Evolutionary conservation across 2,797 vertebrate genomes (phyloP).

Genomic region (Pampus argenteus): DNA sequence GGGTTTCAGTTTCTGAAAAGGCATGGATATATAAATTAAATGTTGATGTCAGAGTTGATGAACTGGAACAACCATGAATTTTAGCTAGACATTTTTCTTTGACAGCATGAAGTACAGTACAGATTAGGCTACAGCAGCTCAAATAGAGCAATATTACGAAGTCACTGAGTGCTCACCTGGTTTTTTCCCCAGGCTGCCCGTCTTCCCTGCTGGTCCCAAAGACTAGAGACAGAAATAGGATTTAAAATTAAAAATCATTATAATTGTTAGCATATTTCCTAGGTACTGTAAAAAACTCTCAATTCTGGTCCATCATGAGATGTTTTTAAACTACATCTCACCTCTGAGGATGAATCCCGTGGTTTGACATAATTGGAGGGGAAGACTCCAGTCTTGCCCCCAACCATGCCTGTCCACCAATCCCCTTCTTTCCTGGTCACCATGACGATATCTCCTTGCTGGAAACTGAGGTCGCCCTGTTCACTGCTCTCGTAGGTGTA

Average conservation of each 20-base stretch:
- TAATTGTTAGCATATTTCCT: background rate
- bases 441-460: slow-evolving; percentile 96
- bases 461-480: slow-evolving; percentile 98
- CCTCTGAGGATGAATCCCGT: slow-evolving; percentile 88
- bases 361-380: slow-evolving; percentile 99
- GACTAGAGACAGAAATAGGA: slow-evolving; percentile 79
- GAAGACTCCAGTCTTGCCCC: slow-evolving; percentile 95
- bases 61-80: background rate
- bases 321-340: slow-evolving; percentile 26
- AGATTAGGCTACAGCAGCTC: background rate
- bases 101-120: background rate
- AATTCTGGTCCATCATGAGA: background rate
- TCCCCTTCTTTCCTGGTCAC: slow-evolving; percentile 99
- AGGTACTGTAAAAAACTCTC: background rate
- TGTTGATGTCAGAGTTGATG: background rate
- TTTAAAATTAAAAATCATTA: background rate
- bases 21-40: background rate
- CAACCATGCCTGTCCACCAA: slow-evolving; percentile 97
- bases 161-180: slow-evolving; percentile 87
- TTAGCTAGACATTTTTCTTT: background rate
- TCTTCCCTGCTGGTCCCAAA: slow-evolving; percentile 93
- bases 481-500: slow-evolving; percentile 99
- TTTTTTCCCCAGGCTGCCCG: slow-evolving; percentile 97
- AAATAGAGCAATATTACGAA: background rate
- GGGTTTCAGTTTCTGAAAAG: background rate